Evolutionary conservation across 1,140 invertebrate genomes (phyloP).

Genomic region (Trachymyrmex septentrionalis): DNA sequence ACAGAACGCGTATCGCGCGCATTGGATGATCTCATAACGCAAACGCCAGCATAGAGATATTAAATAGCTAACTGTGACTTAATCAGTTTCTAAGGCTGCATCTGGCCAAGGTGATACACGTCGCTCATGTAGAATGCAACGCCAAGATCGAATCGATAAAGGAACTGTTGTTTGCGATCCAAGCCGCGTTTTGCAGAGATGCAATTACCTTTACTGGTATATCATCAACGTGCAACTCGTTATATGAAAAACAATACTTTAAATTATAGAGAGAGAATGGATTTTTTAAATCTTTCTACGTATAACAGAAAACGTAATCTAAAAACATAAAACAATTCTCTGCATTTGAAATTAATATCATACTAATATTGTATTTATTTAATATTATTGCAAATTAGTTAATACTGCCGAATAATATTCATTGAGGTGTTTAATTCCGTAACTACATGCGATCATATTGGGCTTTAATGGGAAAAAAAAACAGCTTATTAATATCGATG

Average conservation of each 20-base stretch:
- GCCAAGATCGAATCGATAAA: slow-evolving; percentile 11
- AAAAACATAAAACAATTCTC: not conserved
- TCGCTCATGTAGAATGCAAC: slow-evolving; percentile 40
- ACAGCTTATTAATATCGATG: slow-evolving; percentile 32
- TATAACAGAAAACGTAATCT: not conserved
- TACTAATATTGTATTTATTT: not conserved
- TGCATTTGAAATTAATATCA: not conserved
- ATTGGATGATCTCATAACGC: slow-evolving; percentile 73
- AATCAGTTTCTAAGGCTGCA: slow-evolving; percentile 61
- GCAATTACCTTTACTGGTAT: not conserved
- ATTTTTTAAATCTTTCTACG: not conserved
- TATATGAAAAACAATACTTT: not conserved
- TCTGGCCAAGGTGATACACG: slow-evolving; percentile 53
- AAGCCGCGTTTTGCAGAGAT: not conserved
- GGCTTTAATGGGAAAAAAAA: slow-evolving; percentile 25
- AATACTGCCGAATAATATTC: not conserved
- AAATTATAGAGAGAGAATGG: not conserved
- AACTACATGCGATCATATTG: not conserved
- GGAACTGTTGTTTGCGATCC: slow-evolving; percentile 15
- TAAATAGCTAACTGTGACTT: slow-evolving; percentile 68
- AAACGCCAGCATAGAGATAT: slow-evolving; percentile 71
- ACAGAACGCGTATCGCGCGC: not conserved
- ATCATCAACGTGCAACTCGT: not conserved
- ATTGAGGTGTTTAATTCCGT: not conserved
- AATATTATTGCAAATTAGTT: not conserved